Evolutionary conservation across 2,888 invertebrate genomes (phyloP), one percentile per base, ranked within the genome.

Genomic region (Blastobasis adustella): DNA sequence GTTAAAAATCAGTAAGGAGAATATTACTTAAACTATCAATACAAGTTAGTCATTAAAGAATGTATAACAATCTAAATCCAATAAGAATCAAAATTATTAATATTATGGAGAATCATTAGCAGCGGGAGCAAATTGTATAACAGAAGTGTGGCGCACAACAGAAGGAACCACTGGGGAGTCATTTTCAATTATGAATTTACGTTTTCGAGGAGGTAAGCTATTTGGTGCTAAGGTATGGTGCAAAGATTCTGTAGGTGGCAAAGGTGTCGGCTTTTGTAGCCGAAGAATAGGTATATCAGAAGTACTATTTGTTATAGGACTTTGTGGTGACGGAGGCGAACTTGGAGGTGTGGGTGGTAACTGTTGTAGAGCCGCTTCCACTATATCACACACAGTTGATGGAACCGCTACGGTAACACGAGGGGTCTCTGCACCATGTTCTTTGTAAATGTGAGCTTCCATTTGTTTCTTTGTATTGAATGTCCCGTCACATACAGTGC

Each of bases 381-480:
- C 83, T 53, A 80, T 72, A 54, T 83, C 89, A 59, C 89, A 85
- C 79, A 68, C 71, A 7, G 76, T 63, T 37, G 79, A 60, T 52
- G 76, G 79, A 46, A 77, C 62, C 5, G 81, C 69, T 10, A 84
- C 73, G 8, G 73, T 66, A 23, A 23, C 23, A 9, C 85, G 82
- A 9, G 87, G 84, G 42, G 76, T 76, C 62, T 92, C 90, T n/a
- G 90, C 87, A 38, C 90, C 81, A 64, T 88, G 88, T 62, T 87
- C 87, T 58, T 87, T 87, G 55, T 87, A 83, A 52, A 96, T 96
- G 78, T 97, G 96, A 10, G 94, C 91, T 74, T 96, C 96, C 94
- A 97, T 95, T 62, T 94, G 93, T 73, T 96, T 96, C 79, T 96
- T 96, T 37, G 95, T 96, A 66, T 93, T 95, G 72, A 97, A 97